Base-by-base conservation (phyloP, 2,113 vertebrate genomes). In the Mesembrinibis cayennensis region DNA sequence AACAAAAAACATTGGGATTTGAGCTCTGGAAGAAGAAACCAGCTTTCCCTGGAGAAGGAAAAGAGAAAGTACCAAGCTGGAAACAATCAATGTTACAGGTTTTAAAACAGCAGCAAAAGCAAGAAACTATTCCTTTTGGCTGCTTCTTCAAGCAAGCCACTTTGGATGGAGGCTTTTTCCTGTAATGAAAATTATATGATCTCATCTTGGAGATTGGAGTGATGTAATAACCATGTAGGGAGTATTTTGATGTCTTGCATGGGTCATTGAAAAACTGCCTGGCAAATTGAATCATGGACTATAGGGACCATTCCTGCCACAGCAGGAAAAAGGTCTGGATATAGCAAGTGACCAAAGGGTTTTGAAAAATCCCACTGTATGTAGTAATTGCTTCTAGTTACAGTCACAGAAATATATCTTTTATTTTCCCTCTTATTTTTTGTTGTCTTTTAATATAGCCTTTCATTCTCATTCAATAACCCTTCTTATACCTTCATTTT, bases 221-320 rank as follows among this genome's bases (percentile, higher is more conserved):
- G 76, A 83, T 94, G 76, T 58, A 91, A 90, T 86, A 90, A 80
- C 92, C 71, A 22, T n/a, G 71, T 53, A 88, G 91, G 89, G 87
- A 95, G 42, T 81, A 16, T 36, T 96, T 50, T n/a, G 25, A 62
- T 70, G 86, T 67, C 67, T 94, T 96, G 52, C 77, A 85, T 44
- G 83, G 84, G 59, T 88, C 84, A 72, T 69, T 94, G 94, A 89
- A 88, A 63, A 92, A 61, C 50, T 76, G 53, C 52, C 65, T 87
- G 78, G 71, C 40, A 95, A 95, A 95, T 38, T 80, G 84, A 81
- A 82, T 82, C 66, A 18, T 1, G 14, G 85, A 38, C 81, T 80
- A 8, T 20, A 73, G 62, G 89, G 84, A 90, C 82, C 32, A 32
- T 59, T 89, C 67, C 65, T 91, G 40, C 61, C 36, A 10, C 49